phyloP scores from a whole-genome alignment of 2,888 invertebrate genomes.

The Tipula helvola region DNA sequence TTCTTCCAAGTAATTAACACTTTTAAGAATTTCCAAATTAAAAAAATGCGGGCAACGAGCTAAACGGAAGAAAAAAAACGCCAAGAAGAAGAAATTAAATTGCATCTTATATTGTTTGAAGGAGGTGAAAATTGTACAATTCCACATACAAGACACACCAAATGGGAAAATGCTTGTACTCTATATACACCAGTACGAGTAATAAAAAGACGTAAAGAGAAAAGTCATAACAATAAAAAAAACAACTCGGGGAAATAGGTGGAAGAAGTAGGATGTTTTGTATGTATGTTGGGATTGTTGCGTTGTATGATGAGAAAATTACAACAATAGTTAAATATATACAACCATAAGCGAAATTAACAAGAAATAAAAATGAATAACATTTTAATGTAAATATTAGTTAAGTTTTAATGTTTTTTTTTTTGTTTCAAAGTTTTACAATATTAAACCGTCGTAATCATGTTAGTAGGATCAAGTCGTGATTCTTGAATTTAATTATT shows the following conservation, averaged over 20 bases:
- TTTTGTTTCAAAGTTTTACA: background rate
- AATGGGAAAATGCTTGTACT: background rate
- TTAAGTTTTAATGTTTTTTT: background rate
- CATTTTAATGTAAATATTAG: slow-evolving; percentile 4
- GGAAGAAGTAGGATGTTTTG: background rate
- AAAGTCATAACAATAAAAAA: background rate
- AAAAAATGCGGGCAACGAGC: background rate
- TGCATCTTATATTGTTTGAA: background rate
- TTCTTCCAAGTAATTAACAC: background rate
- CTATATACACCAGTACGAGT: background rate
- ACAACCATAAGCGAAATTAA: background rate
- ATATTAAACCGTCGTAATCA: background rate
- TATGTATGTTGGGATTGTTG: background rate
- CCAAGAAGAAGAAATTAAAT: background rate
- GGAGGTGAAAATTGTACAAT: slow-evolving; percentile 4
- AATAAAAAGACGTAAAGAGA: background rate
- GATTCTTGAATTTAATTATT: background rate
- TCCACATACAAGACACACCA: background rate
- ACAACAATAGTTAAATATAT: background rate
- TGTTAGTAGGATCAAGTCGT: background rate
- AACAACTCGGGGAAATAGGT: background rate
- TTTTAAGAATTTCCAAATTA: background rate
- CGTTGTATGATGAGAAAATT: background rate
- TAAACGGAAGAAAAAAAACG: background rate
- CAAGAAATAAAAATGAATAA: background rate